A percentile compares a stretch with the other conserved stretches of the same genome.
Conservation (phyloP, 1,140 invertebrate species). For the Trichonephila clavata region DNA sequence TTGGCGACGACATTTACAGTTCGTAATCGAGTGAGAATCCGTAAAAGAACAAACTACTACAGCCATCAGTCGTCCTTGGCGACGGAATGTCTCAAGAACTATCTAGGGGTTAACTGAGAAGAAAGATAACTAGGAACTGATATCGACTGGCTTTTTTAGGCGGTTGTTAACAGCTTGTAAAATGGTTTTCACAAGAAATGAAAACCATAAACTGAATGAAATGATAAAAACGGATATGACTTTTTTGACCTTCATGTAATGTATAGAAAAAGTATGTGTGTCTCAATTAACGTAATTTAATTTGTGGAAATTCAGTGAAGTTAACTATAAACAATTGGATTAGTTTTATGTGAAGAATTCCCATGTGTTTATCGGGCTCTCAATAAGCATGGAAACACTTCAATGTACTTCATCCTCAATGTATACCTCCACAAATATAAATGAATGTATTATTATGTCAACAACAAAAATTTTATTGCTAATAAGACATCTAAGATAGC, state of each 20-base stretch:
- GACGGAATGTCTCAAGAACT: not conserved
- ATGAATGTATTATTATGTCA: too few species aligned
- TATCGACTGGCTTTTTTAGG: not conserved
- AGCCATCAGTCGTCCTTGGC: constrained; percentile 27
- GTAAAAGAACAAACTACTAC: not conserved
- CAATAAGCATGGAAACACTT: too few species aligned
- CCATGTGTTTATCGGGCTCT: too few species aligned
- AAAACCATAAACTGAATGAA: not conserved
- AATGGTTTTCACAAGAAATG: not conserved
- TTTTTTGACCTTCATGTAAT: not conserved
- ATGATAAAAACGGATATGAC: not conserved
- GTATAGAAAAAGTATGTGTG: not conserved
- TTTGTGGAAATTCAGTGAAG: too few species aligned
- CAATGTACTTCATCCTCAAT: too few species aligned
- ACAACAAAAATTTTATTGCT: too few species aligned
- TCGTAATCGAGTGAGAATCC: constrained; percentile 48
- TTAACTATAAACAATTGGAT: too few species aligned
- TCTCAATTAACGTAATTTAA: too few species aligned
- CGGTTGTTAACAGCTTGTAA: not conserved
- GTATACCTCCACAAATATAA: too few species aligned
- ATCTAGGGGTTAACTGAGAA: not conserved
- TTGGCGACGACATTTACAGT: constrained; percentile 59
- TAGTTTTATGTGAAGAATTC: too few species aligned
- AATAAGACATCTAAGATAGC: too few species aligned
- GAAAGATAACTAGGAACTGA: constrained; percentile 39